Evolutionary conservation across 2,888 invertebrate species (phyloP), one percentile per base, ranked within the genome.

Genomic region (Ptychoptera albimana): DNA sequence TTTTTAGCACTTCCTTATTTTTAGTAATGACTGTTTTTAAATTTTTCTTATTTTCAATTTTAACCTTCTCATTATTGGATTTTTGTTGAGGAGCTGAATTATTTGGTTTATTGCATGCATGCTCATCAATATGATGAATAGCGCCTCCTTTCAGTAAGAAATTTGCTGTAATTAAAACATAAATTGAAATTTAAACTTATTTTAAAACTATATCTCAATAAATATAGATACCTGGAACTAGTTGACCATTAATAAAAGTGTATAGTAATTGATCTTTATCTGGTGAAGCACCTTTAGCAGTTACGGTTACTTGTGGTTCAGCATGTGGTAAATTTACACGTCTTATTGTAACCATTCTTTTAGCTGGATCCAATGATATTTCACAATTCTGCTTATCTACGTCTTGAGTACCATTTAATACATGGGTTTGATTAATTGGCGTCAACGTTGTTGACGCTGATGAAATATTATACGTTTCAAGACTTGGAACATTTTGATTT

Each of bases 241-340:
- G 67, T 50, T 74, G 72, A 1, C 75, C 75, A 54, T 75, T 75
- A 8, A 77, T 73, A 49, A 83, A 68, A 2, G 80, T 82, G 55
- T 81, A 83, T 2, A 83, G 65, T 31, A 83, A 70, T 59, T 79
- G 77, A 53, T 82, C 82, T 57, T 81, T 77, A 48, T 79, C 79
- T 1, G 79, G 79, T 1, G 79, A 77, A 45, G 77, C 75, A 6
- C 82, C 82, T 55, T 81, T 79, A 30, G 82, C 67, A 1, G 82
- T 82, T 41, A 84, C 82, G 1, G 82, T 83, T 1, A 83, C 83
- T 16, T 78, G 80, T 9, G 82, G 80, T 51, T 79, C 77, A 1
- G 73, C 69, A 54, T 74, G 73, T 8, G 76, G 75, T 51, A 79
- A 73, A 61, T 77, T 75, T 2, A 81, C 75, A 41, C 81, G 65